phyloP scores from a whole-genome alignment of 2,113 vertebrate species.

The Epinephelus cyanopodus region DNA sequence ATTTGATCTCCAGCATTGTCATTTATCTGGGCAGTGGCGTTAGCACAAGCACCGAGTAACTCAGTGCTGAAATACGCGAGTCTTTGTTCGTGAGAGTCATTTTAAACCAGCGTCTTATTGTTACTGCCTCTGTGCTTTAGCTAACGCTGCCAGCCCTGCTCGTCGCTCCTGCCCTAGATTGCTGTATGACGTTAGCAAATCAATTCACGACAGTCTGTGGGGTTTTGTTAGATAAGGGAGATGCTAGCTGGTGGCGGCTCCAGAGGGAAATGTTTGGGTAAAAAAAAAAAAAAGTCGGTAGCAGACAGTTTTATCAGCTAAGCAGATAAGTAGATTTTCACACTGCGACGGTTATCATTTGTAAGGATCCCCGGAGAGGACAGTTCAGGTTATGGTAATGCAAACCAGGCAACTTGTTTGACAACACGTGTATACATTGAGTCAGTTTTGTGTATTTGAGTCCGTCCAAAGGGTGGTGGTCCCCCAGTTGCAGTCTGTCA shows the following conservation, averaged over 20 bases:
- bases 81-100: conserved; percentile 56
- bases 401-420: not conserved
- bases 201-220: not conserved
- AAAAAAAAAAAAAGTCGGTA: not conserved
- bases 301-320: conserved; percentile 24
- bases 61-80: not conserved
- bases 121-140: not conserved
- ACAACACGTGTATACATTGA: not conserved
- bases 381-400: not conserved
- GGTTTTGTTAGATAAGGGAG: not conserved
- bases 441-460: conserved; percentile 27
- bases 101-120: conserved; percentile 25
- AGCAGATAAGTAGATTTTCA: conserved; percentile 3
- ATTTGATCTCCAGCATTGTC: conserved; percentile 40
- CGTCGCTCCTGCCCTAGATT: conserved; percentile 26
- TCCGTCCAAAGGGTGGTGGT: conserved; percentile 45
- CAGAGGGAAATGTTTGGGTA: not conserved
- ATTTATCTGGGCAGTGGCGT: conserved; percentile 19
- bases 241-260: not conserved
- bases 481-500: conserved; percentile 27
- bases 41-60: not conserved
- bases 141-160: not conserved
- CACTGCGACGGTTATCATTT: not conserved
- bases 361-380: not conserved
- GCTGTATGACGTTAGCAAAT: conserved; percentile 30